phyloP scores from a whole-genome alignment of 2,888 invertebrate species.

The Trachelus iudaicus region DNA sequence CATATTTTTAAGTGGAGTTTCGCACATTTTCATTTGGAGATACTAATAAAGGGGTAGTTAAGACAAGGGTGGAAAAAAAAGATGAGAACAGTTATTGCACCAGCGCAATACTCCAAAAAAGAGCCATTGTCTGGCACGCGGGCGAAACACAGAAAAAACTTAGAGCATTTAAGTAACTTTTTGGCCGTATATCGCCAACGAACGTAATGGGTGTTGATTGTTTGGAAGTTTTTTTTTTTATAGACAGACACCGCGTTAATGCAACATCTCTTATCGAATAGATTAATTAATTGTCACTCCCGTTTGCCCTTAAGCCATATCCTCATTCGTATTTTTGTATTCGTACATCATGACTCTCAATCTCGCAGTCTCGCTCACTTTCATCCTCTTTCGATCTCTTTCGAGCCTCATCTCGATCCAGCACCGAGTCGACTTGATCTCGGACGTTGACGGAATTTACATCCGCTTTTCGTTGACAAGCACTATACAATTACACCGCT shows the following conservation, averaged over 20 bases:
- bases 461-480: slow-evolving; percentile 43
- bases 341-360: background rate
- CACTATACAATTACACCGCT: slow-evolving; percentile 44
- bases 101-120: background rate
- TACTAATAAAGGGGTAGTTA: background rate
- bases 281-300: background rate
- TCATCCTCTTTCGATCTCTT: background rate
- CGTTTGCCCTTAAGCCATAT: background rate
- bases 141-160: background rate
- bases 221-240: slow-evolving; percentile 30
- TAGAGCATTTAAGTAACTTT: slow-evolving; percentile 51
- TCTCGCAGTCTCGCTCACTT: background rate
- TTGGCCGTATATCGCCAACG: slow-evolving; percentile 43
- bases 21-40: background rate
- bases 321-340: background rate
- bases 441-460: background rate
- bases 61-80: background rate
- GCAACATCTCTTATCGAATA: background rate
- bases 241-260: background rate
- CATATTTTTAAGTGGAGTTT: background rate
- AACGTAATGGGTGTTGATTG: slow-evolving; percentile 34
- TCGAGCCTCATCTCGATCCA: background rate
- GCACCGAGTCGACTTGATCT: background rate
- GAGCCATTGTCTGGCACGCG: background rate
- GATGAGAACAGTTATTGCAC: background rate